These are phyloP conservation scores for Heterodera carotae DNA, from an alignment of 1,140 invertebrate genomes.

Conservation along the genomic window DNA sequence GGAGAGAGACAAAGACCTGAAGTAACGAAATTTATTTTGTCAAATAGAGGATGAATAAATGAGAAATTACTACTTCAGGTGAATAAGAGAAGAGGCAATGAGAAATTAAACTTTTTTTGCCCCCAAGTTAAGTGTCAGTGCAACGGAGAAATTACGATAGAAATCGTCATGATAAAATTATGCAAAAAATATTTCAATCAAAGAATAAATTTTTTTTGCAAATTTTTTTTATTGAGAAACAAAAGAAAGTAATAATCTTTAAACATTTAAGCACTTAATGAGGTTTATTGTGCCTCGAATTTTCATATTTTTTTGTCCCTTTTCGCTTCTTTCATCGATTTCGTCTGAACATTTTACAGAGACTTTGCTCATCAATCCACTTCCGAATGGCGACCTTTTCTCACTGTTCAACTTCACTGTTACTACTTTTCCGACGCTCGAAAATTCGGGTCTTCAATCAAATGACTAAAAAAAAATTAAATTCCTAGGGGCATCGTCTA, in stretches of 20 bases:
- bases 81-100: not conserved
- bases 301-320: not conserved
- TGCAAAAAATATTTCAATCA: no score
- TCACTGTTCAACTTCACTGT: conserved; percentile 20
- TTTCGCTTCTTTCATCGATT: not conserved
- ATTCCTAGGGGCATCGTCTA: no score
- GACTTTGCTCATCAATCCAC: not conserved
- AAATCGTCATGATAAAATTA: conserved; percentile 2
- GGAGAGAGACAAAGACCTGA: no score
- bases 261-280: not conserved
- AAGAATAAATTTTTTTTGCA: no score
- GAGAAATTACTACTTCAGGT: no score
- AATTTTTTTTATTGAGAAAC: no score
- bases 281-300: not conserved
- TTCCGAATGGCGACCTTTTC: conserved; percentile 19
- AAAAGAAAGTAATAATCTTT: no score
- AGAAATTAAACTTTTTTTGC: no score
- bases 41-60: no score
- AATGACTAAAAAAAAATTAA: no score
- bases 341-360: not conserved
- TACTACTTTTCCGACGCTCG: not conserved
- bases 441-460: not conserved
- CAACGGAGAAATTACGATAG: not conserved
- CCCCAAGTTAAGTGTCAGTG: not conserved
- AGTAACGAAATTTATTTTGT: no score